Percentiles rank a stretch among this genome's conserved stretches.
Evolutionary conservation across 1,140 invertebrate genomes (phyloP).

Genomic region (Drosophila arawakana): DNA sequence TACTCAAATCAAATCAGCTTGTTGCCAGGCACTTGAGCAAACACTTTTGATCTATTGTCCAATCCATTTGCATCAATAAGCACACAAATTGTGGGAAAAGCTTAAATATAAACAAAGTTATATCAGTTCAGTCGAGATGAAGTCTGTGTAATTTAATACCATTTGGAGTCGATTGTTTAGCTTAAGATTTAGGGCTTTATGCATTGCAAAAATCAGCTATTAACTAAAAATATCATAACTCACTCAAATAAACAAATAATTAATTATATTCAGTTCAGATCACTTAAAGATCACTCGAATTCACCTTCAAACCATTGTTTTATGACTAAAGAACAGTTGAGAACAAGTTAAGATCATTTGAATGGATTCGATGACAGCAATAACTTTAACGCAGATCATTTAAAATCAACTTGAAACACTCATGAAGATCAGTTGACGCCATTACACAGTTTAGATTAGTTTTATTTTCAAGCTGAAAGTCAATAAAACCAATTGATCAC

Average conservation of each 20-base stretch:
- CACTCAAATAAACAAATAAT: not conserved
- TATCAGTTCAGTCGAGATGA: conserved; percentile 2
- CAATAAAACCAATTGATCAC: not conserved
- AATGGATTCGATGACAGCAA: not conserved
- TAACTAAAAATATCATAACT: not conserved
- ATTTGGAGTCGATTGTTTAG: not conserved
- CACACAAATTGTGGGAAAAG: not conserved
- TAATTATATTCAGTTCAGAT: not conserved
- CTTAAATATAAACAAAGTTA: not conserved
- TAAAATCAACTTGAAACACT: not conserved
- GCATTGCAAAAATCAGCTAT: no score
- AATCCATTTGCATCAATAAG: not conserved
- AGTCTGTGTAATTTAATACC: not conserved
- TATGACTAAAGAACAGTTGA: not conserved
- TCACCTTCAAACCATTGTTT: not conserved
- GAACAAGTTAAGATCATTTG: not conserved
- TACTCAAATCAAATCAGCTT: not conserved
- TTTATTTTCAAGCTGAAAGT: not conserved
- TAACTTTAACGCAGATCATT: not conserved
- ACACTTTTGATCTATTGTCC: conserved; percentile 6
- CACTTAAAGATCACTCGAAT: not conserved
- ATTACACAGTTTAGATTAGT: no score
- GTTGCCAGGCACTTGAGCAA: conserved; percentile 1
- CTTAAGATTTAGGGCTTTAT: not conserved
- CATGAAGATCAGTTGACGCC: no score